Base-by-base conservation (phyloP, 2,888 invertebrate species). In the Hydrotaea cyrtoneurina region DNA sequence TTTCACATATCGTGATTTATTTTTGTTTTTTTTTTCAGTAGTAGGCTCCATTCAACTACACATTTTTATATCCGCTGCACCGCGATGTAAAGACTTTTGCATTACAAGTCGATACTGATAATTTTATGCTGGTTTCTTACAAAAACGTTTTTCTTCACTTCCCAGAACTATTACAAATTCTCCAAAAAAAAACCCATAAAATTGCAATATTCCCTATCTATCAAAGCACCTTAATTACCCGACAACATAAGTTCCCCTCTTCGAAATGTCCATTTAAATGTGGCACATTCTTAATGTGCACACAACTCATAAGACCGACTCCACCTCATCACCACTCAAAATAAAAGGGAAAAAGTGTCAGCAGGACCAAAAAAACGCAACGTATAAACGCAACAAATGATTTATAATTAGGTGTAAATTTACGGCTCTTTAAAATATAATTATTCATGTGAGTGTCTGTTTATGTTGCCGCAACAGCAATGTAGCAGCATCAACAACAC, bases 321-420 rank as follows among this genome's bases (percentile, higher is more conserved):
- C 31, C 31, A 31, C 7, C 31, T 31, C 26, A 10, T 2, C 26
- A 31, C n/a, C 57, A n/a, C 75, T 59, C 73, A 13, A n/a, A 76
- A 71, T 62, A 39, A 19, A 74, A 50, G 66, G n/a, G 7, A 59
- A 74, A 3, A 31, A 26, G 26, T 78, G 2, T 4, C 7, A 31
- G n/a, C 55, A 17, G 53, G 17, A n/a, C n/a, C n/a, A 55, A 26
- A 11, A 59, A 13, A 39, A 57, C 72, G 31, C 15, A 31, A 31
- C 2, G n/a, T n/a, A 31, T 7, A 31, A 31, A 15, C 26, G 55
- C 77, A 71, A 76, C 77, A 85, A 86, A 87, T 88, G 87, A 87
- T 88, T 88, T 87, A 87, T 89, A 89, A 89, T 88, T 88, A 88
- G 88, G 88, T 88, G 88, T 88, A 88, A 89, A 89, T 89, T 89